Base-by-base conservation (phyloP, 2,888 invertebrate genomes). In the Alcis repandata region DNA sequence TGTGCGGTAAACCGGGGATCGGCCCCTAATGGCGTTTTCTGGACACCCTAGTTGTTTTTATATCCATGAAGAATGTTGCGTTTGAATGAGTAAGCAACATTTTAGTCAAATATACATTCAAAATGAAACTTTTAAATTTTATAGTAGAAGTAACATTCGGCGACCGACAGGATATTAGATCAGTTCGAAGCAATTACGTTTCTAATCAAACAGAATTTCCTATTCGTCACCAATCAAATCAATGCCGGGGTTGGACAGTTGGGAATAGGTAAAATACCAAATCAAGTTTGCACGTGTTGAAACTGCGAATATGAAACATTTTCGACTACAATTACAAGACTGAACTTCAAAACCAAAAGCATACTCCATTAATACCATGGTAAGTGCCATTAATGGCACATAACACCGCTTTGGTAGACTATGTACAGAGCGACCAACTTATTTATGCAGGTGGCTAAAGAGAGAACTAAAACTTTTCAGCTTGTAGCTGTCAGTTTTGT, bases 331-430 rank as follows among this genome's bases (percentile, higher is more conserved):
- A 10, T 2, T 45, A 19, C 17, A 33, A 0, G 13, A n/a, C 17
- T 1, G 0, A 27, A 22, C 20, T 19, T 22, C 27, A 27, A 19
- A 15, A 32, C 40, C 15, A 58, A 49, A 49, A 8, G 20, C n/a
- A 19, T 19, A 11, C 19, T 27, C 38, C 38, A 38, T 38, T 38
- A 38, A 38, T 38, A n/a, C n/a, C 38, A 38, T 2, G 38, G 13
- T 20, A 51, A 59, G 33, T 20, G 59, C 59, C 13, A 51, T 32
- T 49, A 40, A 59, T 36, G 46, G 48, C 17, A n/a, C 17, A 53
- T 3, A 60, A 20, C 45, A n/a, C 20, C 1, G 15, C 10, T 40
- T 40, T 45, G 11, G 11, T 13, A 45, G 43, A 43, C 43, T 43
- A 13, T 11, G 11, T 45, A 45, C 45, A 22, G 15, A 11, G 13